phyloP scores from a whole-genome alignment of 2,797 vertebrate genomes.

The Naso thynnoides region DNA sequence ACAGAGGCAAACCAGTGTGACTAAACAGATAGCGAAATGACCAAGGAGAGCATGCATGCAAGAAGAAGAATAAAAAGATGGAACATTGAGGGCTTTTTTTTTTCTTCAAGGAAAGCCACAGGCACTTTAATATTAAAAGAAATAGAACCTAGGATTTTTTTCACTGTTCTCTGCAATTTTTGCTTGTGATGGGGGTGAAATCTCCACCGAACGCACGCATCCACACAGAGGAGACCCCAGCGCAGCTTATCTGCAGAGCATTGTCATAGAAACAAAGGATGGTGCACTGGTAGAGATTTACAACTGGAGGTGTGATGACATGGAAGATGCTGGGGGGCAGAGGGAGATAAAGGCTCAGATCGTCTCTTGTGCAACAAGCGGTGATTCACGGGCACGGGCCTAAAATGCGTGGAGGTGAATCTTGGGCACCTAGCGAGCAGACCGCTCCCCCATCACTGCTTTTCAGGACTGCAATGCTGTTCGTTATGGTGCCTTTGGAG shows the following conservation, averaged over 20 bases:
- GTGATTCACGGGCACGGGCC: slow-evolving; percentile 47
- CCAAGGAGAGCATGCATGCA: slow-evolving; percentile 1
- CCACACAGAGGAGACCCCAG: slow-evolving; percentile 59
- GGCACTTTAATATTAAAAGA: neutral
- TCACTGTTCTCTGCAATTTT: neutral
- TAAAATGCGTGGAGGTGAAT: slow-evolving; percentile 45
- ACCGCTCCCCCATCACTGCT: slow-evolving; percentile 43
- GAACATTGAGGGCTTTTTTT: neutral
- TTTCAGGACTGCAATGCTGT: slow-evolving; percentile 56
- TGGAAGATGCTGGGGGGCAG: slow-evolving; percentile 9
- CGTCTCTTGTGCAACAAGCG: slow-evolving; percentile 55
- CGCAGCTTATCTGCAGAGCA: slow-evolving; percentile 72
- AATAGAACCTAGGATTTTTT: neutral
- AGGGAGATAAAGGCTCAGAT: slow-evolving; percentile 30
- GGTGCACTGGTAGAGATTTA: slow-evolving; percentile 69
- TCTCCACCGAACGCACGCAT: slow-evolving; percentile 49
- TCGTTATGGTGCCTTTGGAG: slow-evolving; percentile 65
- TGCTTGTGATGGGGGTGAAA: slow-evolving; percentile 34
- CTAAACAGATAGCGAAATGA: slow-evolving; percentile 8
- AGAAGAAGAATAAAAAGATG: neutral
- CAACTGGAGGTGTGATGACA: slow-evolving; percentile 51
- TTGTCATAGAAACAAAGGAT: slow-evolving; percentile 84
- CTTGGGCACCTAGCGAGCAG: slow-evolving; percentile 35
- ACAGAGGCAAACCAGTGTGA: slow-evolving; percentile 31
- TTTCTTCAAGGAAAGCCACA: neutral